Evolutionary conservation across 2,113 vertebrate genomes (phyloP), one percentile per base, ranked within the genome.

Genomic region (Tyrannus savana): DNA sequence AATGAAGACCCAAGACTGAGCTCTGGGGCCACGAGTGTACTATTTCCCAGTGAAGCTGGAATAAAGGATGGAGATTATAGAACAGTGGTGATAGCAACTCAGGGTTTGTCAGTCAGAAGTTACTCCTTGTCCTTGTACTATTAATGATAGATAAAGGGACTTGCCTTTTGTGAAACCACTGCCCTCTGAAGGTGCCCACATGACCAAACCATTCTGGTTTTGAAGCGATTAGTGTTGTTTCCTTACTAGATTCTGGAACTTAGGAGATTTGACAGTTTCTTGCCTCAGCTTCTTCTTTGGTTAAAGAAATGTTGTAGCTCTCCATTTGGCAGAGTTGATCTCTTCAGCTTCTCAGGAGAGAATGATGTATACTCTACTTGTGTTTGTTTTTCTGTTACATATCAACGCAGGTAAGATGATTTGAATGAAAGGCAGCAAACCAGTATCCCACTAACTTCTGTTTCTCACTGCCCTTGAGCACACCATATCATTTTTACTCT

Each of bases 11-110:
- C 31, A 84, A 44, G n/a, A 9, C 15, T 47, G 27, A 72, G 37
- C 41, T 83, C 37, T 69, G 12, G 6, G 23, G 15, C 1, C 1
- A 1, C 33, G 14, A 37, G 2, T 41, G 15, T 74, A 49, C 1
- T 46, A 28, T 63, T 72, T 72, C 31, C 31, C 8, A 19, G 3
- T 49, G 21, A 69, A 90, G n/a, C 27, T 37, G 12, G n/a, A 72
- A 46, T 19, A 80, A 23, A 84, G 8, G 25, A 14, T 75, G 37
- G 69, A 25, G 53, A 18, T 84, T 87, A 19, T 52, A 75, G 10
- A 52, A 44, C 14, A 59, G 9, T 30, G 3, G 4, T 78, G 60
- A 49, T 55, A 33, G 4, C 6, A 56, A 17, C 19, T 88, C 16
- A 22, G 58, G 30, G 16, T 71, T 84, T 39, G 2, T 27, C 66